These are phyloP conservation scores for Heliconius congener DNA, from an alignment of 1,140 invertebrate genomes.

Conservation along the genomic window DNA sequence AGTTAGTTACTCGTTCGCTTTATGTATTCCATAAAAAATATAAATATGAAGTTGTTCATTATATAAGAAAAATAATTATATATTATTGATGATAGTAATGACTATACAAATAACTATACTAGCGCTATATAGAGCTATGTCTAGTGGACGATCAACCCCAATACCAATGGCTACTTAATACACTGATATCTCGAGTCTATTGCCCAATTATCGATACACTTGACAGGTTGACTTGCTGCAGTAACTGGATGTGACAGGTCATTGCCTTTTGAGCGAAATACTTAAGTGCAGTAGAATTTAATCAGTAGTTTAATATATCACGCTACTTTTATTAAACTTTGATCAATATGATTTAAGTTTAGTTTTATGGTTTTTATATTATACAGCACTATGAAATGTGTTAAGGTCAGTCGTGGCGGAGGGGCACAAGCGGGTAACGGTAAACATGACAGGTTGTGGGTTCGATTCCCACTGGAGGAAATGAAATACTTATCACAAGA, in stretches of 20 bases:
- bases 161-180: neutral
- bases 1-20: neutral
- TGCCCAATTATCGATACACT: conserved; percentile 26
- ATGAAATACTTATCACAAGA: too few species aligned
- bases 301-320: neutral
- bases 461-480: too few species aligned
- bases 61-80: neutral
- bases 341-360: neutral
- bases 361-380: neutral
- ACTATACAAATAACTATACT: neutral
- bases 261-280: conserved; percentile 9
- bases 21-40: too few species aligned
- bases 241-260: conserved; percentile 10
- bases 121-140: neutral
- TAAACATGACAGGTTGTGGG: too few species aligned
- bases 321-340: neutral
- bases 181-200: conserved; percentile 2
- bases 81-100: neutral
- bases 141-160: neutral
- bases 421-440: too few species aligned
- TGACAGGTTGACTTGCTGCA: conserved; percentile 24
- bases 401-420: too few species aligned
- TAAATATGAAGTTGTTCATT: neutral
- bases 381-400: neutral
- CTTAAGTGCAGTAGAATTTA: neutral